Evolutionary conservation across 2,113 vertebrate species (phyloP).

Genomic region (Manacus vitellinus): DNA sequence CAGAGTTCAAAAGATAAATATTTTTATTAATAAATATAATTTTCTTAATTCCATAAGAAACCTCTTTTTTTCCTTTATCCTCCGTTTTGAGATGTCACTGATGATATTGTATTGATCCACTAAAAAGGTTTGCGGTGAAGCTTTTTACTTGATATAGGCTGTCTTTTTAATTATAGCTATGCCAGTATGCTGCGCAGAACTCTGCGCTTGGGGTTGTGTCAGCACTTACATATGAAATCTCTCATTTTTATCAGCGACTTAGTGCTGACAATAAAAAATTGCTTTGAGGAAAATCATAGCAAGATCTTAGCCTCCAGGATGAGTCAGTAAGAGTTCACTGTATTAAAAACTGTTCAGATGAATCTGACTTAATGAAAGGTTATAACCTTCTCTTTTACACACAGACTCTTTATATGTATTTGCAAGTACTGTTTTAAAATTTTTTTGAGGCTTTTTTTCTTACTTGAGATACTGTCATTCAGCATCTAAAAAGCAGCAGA

Average conservation of each 20-base stretch:
- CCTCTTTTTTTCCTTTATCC: not conserved
- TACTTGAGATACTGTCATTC: not conserved
- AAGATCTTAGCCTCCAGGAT: not conserved
- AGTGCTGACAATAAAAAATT: constrained; percentile 25
- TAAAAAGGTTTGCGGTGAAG: constrained; percentile 49
- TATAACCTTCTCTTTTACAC: not conserved
- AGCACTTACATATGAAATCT: constrained; percentile 41
- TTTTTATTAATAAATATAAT: not conserved
- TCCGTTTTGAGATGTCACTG: constrained; percentile 1
- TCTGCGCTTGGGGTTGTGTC: constrained; percentile 27
- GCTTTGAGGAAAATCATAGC: not conserved
- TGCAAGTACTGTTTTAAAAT: not conserved
- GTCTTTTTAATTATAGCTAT: constrained; percentile 37
- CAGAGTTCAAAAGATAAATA: not conserved
- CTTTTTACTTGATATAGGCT: constrained; percentile 41
- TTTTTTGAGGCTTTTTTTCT: not conserved
- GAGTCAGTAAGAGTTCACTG: not conserved
- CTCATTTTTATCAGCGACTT: constrained; percentile 19
- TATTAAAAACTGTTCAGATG: constrained; percentile 36
- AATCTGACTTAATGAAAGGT: constrained; percentile 11
- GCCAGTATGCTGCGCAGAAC: not conserved
- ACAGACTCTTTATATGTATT: not conserved
- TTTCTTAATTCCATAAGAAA: not conserved
- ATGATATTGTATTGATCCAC: constrained; percentile 43
- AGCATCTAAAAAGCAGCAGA: not conserved